Percentiles rank a stretch among this genome's conserved stretches.
Evolutionary conservation across 2,797 vertebrate genomes (phyloP).

Genomic region (Champsocephalus esox): DNA sequence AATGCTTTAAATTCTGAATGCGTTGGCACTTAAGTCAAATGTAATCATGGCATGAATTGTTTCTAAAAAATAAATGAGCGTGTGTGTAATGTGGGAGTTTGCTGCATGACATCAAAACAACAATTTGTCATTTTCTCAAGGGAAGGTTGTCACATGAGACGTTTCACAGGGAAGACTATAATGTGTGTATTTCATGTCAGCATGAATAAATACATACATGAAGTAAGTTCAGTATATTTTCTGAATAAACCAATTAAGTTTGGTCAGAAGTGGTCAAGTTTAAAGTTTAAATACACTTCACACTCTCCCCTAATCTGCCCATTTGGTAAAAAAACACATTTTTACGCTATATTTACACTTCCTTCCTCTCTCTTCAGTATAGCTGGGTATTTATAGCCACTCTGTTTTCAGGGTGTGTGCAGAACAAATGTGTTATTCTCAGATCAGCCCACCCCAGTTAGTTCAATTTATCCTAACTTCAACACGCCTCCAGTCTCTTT

Average conservation of each 20-base stretch:
- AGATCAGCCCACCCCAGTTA: conserved; percentile 24
- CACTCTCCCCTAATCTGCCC: not conserved
- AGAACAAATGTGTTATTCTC: conserved; percentile 55
- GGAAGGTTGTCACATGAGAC: conserved; percentile 3
- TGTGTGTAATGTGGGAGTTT: not conserved
- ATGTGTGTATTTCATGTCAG: not conserved
- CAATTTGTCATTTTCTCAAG: not conserved
- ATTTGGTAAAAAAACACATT: not conserved
- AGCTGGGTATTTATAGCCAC: conserved; percentile 58
- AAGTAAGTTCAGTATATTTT: not conserved
- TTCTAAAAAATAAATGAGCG: conserved; percentile 10
- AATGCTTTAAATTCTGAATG: conserved; percentile 32
- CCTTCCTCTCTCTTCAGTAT: conserved; percentile 10
- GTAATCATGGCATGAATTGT: conserved; percentile 30
- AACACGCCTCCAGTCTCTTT: conserved; percentile 69
- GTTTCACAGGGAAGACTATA: not conserved
- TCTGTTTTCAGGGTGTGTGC: conserved; percentile 31
- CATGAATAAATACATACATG: not conserved
- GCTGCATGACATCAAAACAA: conserved; percentile 23
- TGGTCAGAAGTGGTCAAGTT: not conserved
- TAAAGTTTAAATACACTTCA: not conserved
- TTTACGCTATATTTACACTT: conserved; percentile 17
- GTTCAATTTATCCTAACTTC: conserved; percentile 42
- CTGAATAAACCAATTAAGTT: not conserved
- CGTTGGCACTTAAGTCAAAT: conserved; percentile 31